Conservation (phyloP, 2,888 invertebrate genomes). For the Amphiduros pacificus region DNA sequence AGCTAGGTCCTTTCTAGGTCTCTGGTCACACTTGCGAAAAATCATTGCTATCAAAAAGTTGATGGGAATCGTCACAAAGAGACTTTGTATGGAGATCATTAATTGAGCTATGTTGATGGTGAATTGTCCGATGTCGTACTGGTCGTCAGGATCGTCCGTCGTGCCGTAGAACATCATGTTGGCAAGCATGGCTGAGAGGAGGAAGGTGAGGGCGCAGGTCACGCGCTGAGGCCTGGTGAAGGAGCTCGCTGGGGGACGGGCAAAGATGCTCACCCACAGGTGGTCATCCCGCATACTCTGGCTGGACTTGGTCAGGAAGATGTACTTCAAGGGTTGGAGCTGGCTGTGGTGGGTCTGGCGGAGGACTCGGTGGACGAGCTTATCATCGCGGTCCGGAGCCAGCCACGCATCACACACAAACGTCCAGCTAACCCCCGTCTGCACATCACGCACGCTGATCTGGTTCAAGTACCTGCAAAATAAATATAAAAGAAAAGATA, state of each 20-base stretch:
- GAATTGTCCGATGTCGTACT: slow-evolving; percentile 29
- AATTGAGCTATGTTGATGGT: slow-evolving; percentile 34
- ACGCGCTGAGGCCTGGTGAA: slow-evolving; percentile 53
- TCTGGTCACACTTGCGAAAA: too few species aligned
- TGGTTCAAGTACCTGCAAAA: slow-evolving; percentile 43
- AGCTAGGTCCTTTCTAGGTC: too few species aligned
- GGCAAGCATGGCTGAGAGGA: slow-evolving; percentile 47
- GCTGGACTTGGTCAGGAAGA: slow-evolving; percentile 10
- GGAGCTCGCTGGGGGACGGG: slow-evolving; percentile 40
- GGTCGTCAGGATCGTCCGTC: slow-evolving; percentile 38
- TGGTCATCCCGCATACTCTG: slow-evolving; percentile 44
- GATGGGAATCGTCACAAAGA: slow-evolving; percentile 42
- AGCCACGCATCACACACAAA: slow-evolving; percentile 48
- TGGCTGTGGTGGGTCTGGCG: slow-evolving; percentile 18
- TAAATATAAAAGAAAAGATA: neutral
- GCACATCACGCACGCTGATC: slow-evolving; percentile 41
- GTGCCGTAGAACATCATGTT: slow-evolving; percentile 53
- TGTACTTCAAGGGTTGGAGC: slow-evolving; percentile 3
- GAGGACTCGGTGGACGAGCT: slow-evolving; percentile 31
- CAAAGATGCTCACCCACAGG: slow-evolving; percentile 53
- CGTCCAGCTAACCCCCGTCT: slow-evolving; percentile 37
- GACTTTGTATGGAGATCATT: slow-evolving; percentile 41
- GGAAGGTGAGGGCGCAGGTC: slow-evolving; percentile 46
- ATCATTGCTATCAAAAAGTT: slow-evolving; percentile 40
- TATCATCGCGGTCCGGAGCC: slow-evolving; percentile 33